phyloP scores from a whole-genome alignment of 2,888 invertebrate species.

The Yponomeuta cagnagella region DNA sequence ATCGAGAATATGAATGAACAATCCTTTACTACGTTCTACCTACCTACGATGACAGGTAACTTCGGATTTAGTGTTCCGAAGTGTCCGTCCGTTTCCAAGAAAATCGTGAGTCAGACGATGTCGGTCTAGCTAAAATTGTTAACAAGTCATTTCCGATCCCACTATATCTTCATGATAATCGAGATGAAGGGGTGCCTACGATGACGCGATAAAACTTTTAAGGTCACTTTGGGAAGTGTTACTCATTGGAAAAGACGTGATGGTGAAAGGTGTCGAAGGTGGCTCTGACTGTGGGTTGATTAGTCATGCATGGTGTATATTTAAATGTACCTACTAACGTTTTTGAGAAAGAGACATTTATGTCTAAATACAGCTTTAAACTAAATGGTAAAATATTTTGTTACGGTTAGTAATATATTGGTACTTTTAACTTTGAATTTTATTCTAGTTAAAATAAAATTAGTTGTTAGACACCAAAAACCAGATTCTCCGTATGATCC shows the following conservation, averaged over 20 bases:
- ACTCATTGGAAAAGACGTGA: not conserved
- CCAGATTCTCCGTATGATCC: too few species aligned
- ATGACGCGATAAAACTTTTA: not conserved
- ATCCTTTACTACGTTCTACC: conserved; percentile 30
- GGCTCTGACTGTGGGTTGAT: not conserved
- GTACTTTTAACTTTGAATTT: too few species aligned
- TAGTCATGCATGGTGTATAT: not conserved
- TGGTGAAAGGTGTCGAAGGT: not conserved
- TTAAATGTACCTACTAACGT: too few species aligned
- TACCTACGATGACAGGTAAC: conserved; percentile 5
- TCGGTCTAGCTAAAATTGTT: not conserved
- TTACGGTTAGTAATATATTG: too few species aligned
- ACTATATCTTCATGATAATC: conserved; percentile 6
- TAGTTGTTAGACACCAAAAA: too few species aligned
- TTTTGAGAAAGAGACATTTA: too few species aligned
- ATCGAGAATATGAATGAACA: conserved; percentile 58
- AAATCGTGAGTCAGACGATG: conserved; percentile 40
- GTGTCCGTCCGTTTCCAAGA: conserved; percentile 29
- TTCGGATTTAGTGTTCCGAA: conserved; percentile 10
- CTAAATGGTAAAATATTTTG: too few species aligned
- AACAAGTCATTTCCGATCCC: conserved; percentile 50
- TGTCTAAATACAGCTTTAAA: too few species aligned
- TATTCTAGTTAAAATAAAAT: too few species aligned
- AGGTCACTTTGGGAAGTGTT: not conserved
- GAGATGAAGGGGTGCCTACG: not conserved